phyloP scores from a whole-genome alignment of 2,888 invertebrate genomes.

The Rhorus exstirpatorius region DNA sequence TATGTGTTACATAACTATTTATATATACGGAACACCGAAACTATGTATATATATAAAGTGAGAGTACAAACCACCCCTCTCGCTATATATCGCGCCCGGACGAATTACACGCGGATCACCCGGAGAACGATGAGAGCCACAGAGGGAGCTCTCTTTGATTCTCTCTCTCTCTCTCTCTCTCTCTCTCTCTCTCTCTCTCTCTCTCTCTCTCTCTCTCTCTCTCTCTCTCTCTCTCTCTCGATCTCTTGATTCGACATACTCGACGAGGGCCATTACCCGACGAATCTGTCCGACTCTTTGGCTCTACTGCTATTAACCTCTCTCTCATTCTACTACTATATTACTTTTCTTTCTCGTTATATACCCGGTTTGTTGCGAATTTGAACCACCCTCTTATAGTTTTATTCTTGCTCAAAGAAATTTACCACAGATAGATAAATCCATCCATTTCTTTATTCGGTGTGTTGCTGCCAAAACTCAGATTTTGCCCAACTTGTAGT shows the following conservation, averaged over 20 bases:
- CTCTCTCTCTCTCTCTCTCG: constrained; percentile 39
- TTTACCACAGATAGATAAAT: too few relatives aligned
- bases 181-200: constrained; percentile 74
- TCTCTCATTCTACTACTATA: constrained; percentile 40
- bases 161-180: constrained; percentile 31
- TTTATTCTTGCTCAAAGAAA: too few relatives aligned
- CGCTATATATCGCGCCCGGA: constrained; percentile 68
- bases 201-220: constrained; percentile 68
- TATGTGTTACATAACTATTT: constrained; percentile 26
- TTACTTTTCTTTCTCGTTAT: constrained; percentile 40
- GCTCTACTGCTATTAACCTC: constrained; percentile 58
- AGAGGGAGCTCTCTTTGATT: constrained; percentile 75
- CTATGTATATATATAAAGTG: not conserved
- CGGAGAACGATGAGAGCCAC: constrained; percentile 62
- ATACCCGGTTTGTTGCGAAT: not conserved
- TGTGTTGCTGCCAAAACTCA: too few relatives aligned
- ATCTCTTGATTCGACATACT: constrained; percentile 82
- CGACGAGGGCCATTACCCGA: constrained; percentile 75
- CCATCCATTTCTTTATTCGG: too few relatives aligned
- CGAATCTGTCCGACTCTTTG: constrained; percentile 61
- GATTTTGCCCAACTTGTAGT: too few relatives aligned
- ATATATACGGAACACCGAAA: constrained; percentile 22
- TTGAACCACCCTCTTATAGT: too few relatives aligned
- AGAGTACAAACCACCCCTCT: constrained; percentile 32
- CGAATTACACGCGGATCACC: constrained; percentile 85